Base-by-base conservation (phyloP, 1,140 invertebrate genomes). In the Leguminivora glycinivorella region DNA sequence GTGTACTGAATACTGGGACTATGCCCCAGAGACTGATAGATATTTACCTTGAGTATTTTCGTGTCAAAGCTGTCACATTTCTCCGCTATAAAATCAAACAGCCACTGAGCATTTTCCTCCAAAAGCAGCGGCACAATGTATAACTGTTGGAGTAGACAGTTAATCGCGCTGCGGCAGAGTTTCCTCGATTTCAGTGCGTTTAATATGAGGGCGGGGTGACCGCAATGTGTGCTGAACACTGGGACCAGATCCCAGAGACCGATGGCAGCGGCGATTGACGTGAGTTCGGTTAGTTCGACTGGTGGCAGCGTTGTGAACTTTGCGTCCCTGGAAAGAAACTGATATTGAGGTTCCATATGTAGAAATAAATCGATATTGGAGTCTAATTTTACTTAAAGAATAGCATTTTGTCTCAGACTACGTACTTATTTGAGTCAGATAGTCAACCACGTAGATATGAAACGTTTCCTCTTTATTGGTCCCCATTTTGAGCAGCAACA, bases 21-120 rank as follows among this genome's bases (percentile, higher is more conserved):
- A 89, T 63, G 3, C 87, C 81, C 88, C 88, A 91, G 1, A 91
- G 72, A 12, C 88, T 86, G 24, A 88, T 78, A 5, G 82, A n/a
- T n/a, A n/a, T n/a, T n/a, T n/a, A n/a, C n/a, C n/a, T n/a, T n/a
- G n/a, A n/a, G n/a, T n/a, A n/a, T n/a, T n/a, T n/a, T n/a, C n/a
- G n/a, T n/a, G n/a, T n/a, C n/a, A n/a, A n/a, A n/a, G n/a, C n/a
- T n/a, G n/a, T n/a, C n/a, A n/a, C n/a, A n/a, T n/a, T n/a, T n/a
- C n/a, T n/a, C n/a, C n/a, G n/a, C n/a, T n/a, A 89, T 83, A 69
- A 84, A 89, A 70, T 89, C 83, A 69, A 91, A 88, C 0, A 91
- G 74, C 86, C 86, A 89, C n/a, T 89, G 85, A 34, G 80, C 83
- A 70, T 88, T 85, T 73, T 89, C 83, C 71, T 89, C 84, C 17